Evolutionary conservation across 2,113 vertebrate species (phyloP), one percentile per base, ranked within the genome.

Genomic region (Mus musculus): DNA sequence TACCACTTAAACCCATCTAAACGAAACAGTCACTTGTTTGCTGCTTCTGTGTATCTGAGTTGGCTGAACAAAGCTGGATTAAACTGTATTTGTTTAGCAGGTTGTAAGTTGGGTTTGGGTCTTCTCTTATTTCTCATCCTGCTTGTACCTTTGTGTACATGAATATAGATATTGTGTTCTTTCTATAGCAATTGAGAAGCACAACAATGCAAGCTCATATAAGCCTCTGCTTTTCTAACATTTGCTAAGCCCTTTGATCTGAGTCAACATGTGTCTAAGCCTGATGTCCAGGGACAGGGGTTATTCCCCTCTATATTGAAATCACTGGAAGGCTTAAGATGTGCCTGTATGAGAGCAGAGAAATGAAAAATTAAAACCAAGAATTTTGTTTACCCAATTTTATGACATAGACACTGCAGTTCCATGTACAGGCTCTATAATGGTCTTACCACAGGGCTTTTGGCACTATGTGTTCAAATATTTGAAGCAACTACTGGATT

Each of bases 1-100:
- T 33, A 80, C 39, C 75, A 56, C 52, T 63, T 42, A 93, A 94
- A 63, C 24, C 61, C 24, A 26, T 20, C 46, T 59, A 5, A 52
- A 85, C 89, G n/a, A 95, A 94, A 75, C 8, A 56, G 87, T 56
- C 28, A 81, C 4, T 61, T 90, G 81, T 95, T 90, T 96, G 71
- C 92, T 91, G 22, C 9, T 39, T 76, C 56, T 61, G 10, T 76
- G 49, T 81, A 52, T 95, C 39, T 91, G 24, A 7, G 1, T 92
- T 96, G 65, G 14, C n/a, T 76, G 52, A 90, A 63, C 36, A 30
- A 88, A 65, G 7, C 6, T 77, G n/a, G 13, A 9, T 81, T 95
- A 71, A 73, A 49, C 28, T 94, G 36, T 17, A 52, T 89, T 96
- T 96, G 11, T 24, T 75, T 77, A 94, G 22, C 33, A 89, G 52